phyloP scores from a whole-genome alignment of 2,113 vertebrate species.

The Macroglossus sobrinus region DNA sequence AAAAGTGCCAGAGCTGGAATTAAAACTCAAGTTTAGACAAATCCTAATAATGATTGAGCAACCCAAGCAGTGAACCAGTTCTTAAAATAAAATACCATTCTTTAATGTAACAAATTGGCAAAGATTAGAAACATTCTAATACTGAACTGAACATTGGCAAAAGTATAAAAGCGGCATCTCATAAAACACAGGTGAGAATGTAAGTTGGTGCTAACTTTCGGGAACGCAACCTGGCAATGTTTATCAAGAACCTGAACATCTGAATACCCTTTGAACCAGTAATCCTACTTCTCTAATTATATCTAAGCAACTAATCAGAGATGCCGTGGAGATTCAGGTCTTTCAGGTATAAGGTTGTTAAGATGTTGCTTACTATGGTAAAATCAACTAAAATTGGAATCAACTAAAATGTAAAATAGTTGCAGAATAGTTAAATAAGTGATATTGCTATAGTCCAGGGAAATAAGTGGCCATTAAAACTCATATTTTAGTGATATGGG shows the following conservation, averaged over 20 bases:
- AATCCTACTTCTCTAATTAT: constrained; percentile 9
- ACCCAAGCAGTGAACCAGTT: background rate
- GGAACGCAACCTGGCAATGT: constrained; percentile 29
- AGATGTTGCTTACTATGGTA: background rate
- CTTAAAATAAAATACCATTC: constrained; percentile 27
- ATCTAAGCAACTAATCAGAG: background rate
- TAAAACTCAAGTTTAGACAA: constrained; percentile 42
- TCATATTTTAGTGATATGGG: background rate
- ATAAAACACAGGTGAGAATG: background rate
- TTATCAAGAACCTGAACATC: background rate
- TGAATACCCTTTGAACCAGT: background rate
- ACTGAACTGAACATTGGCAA: background rate
- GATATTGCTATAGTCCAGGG: background rate
- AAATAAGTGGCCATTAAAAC: background rate
- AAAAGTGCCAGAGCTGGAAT: background rate
- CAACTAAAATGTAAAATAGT: background rate
- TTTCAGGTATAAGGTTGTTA: background rate
- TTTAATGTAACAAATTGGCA: constrained; percentile 34
- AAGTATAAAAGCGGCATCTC: background rate
- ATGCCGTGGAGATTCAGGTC: background rate
- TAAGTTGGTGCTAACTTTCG: background rate
- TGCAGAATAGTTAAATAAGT: background rate
- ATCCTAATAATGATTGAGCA: constrained; percentile 4
- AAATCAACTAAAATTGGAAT: background rate
- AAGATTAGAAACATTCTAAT: constrained; percentile 15